Evolutionary conservation across 2,113 vertebrate genomes (phyloP).

Genomic region (Rhineura floridana): DNA sequence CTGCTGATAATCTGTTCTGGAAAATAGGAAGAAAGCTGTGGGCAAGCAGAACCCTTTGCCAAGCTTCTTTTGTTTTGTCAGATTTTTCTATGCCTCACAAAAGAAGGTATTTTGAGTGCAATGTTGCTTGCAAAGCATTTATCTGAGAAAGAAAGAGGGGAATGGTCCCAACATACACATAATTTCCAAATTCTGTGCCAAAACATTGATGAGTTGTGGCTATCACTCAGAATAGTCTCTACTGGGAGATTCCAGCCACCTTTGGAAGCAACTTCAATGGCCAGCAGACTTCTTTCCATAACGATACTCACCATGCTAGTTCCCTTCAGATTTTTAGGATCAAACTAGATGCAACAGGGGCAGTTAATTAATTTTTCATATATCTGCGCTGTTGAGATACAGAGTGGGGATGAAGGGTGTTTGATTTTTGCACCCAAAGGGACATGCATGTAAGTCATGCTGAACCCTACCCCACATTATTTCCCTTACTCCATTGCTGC

Average conservation of each 20-base stretch:
- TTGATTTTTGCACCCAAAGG: not conserved
- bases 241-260: not conserved
- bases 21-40: slow-evolving; percentile 12
- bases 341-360: not conserved
- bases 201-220: not conserved
- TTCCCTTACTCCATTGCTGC: not conserved
- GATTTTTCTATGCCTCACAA: not conserved
- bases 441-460: no score
- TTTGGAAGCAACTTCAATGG: not conserved
- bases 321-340: no score
- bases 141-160: not conserved
- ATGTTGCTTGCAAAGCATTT: not conserved
- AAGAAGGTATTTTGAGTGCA: not conserved
- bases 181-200: not conserved
- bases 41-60: not conserved
- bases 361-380: not conserved
- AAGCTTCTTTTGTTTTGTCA: slow-evolving; percentile 8
- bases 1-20: slow-evolving; percentile 1
- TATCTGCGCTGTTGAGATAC: not conserved
- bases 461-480: not conserved
- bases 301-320: not conserved
- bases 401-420: not conserved
- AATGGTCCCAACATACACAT: slow-evolving; percentile 23
- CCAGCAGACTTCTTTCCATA: not conserved
- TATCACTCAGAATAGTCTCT: not conserved